Evolutionary conservation across 2,113 vertebrate genomes (phyloP), one percentile per base, ranked within the genome.

Genomic region (Lophius piscatorius): DNA sequence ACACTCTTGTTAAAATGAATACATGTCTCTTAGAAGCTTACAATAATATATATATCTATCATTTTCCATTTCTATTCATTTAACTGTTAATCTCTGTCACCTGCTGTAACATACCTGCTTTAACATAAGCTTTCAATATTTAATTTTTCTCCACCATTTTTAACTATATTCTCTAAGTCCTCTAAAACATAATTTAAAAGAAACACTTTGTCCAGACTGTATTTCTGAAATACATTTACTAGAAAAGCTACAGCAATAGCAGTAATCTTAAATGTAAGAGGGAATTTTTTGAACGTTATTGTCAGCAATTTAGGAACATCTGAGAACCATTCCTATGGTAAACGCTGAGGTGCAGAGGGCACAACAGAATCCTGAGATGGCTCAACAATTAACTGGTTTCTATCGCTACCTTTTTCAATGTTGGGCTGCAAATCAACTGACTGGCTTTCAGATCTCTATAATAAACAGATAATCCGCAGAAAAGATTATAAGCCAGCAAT

Each of bases 391-490:
- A 70, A 77, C 52, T 65, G 57, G 39, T 70, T 63, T 64, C 55
- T 71, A 48, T 75, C 76, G 41, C 45, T 36, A 57, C 44, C 29
- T 33, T 74, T 57, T 39, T 42, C 56, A 49, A 60, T 45, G 66
- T 20, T 50, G 60, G 74, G 63, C 76, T 51, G 58, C 63, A 67
- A 24, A 61, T 81, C 76, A 82, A 79, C 78, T 68, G 80, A 59
- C 78, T 66, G 70, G 49, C 60, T 51, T 41, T 52, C 1, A 38
- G 63, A 76, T 78, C 68, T 29, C 65, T 69, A 60, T 59, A 65
- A 81, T 80, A 78, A n/a, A 82, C 74, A 35, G 65, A 70, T 83
- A 77, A 86, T 86, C 83, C 33, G 1, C 35, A 71, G 67, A 63
- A 56, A 62, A 81, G 77, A 88, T 84, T 84, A 87, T 23, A 64